phyloP scores from a whole-genome alignment of 2,888 invertebrate species.

The Xestia ashworthii region DNA sequence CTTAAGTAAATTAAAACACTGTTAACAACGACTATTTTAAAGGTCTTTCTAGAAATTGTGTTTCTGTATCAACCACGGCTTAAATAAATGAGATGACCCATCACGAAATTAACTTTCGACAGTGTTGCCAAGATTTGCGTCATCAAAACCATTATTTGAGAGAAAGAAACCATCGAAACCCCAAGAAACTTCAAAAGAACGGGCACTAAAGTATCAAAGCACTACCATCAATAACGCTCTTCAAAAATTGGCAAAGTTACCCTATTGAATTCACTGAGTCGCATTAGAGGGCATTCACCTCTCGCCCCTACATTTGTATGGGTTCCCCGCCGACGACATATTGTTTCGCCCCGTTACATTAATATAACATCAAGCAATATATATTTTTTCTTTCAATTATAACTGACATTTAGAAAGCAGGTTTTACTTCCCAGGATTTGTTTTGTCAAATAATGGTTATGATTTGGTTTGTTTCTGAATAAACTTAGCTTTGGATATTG shows the following conservation, averaged over 20 bases:
- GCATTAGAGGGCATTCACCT: slow-evolving; percentile 59
- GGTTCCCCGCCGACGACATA: slow-evolving; percentile 53
- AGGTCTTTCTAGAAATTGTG: background rate
- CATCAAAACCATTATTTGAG: background rate
- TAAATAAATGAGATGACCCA: background rate
- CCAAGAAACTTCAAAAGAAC: slow-evolving; percentile 39
- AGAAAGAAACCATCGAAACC: slow-evolving; percentile 6
- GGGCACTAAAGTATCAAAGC: slow-evolving; percentile 7
- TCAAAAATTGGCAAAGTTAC: slow-evolving; percentile 56
- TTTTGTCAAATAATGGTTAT: slow-evolving; percentile 21
- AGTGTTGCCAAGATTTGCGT: background rate
- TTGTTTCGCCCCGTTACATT: slow-evolving; percentile 54
- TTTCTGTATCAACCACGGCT: background rate
- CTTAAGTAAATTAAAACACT: slow-evolving; percentile 10
- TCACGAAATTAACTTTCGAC: background rate
- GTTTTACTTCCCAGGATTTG: slow-evolving; percentile 20
- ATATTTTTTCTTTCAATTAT: slow-evolving; percentile 53
- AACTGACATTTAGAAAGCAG: slow-evolving; percentile 6
- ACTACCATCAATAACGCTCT: slow-evolving; percentile 40
- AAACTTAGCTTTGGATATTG: background rate
- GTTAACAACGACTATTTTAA: background rate
- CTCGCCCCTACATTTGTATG: slow-evolving; percentile 59
- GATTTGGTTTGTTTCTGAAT: background rate
- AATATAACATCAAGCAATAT: slow-evolving; percentile 51
- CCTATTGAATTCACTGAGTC: slow-evolving; percentile 48